A percentile compares a stretch with the other conserved stretches of the same genome.
phyloP scores from a whole-genome alignment of 2,797 vertebrate species.

The Selene dorsalis region DNA sequence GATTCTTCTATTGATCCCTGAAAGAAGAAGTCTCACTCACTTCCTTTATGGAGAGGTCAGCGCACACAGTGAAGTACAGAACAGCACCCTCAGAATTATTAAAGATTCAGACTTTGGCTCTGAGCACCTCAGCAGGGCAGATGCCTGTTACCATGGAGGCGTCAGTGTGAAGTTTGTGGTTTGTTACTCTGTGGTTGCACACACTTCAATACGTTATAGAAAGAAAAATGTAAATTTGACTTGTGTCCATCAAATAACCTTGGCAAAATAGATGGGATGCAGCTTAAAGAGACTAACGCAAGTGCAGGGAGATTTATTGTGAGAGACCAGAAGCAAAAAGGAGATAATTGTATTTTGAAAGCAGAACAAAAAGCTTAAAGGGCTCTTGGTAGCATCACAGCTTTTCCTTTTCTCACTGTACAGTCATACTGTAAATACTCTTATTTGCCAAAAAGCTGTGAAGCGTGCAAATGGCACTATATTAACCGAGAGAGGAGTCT shows the following conservation, averaged over 20 bases:
- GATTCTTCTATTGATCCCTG: conserved; percentile 57
- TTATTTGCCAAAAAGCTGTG: conserved; percentile 67
- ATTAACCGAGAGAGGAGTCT: conserved; percentile 59
- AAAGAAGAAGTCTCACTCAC: conserved; percentile 36
- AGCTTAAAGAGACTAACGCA: conserved; percentile 11
- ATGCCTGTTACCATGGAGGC: conserved; percentile 17
- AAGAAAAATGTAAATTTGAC: conserved; percentile 36
- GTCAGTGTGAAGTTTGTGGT: conserved; percentile 23
- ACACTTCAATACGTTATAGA: neutral
- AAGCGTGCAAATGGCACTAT: conserved; percentile 72
- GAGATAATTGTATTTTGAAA: conserved; percentile 49
- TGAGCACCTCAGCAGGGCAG: conserved; percentile 36
- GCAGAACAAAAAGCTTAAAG: conserved; percentile 32
- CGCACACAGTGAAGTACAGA: conserved; percentile 31
- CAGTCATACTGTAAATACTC: conserved; percentile 58
- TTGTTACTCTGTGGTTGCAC: conserved; percentile 12
- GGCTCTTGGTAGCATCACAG: conserved; percentile 16
- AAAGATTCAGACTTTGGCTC: conserved; percentile 37
- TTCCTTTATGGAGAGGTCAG: conserved; percentile 40
- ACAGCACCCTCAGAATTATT: conserved; percentile 45
- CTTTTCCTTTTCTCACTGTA: conserved; percentile 50
- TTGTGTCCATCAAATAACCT: conserved; percentile 39
- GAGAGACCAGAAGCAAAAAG: conserved; percentile 16
- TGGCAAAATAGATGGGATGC: conserved; percentile 13
- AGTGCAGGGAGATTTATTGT: neutral